Base-by-base conservation (phyloP, 2,888 invertebrate species). In the Pteria penguin region DNA sequence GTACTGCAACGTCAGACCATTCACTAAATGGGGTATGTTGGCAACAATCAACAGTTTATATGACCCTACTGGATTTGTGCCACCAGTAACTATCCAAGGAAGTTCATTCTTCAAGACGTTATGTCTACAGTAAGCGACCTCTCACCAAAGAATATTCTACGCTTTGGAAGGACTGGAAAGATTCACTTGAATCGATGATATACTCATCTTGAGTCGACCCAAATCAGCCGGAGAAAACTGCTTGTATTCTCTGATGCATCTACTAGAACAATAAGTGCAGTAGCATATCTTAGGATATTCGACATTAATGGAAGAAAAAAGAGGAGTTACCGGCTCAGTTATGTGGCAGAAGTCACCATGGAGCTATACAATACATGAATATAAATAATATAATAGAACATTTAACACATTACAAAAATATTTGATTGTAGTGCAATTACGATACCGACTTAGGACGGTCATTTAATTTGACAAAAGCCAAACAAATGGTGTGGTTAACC, bases 221-320 rank as follows among this genome's bases (percentile, higher is more conserved):
- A 62, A 31, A 14, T 62, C 0, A 32, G 1, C 24, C 32, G 31
- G 2, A 62, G 62, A 32, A 22, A 62, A 62, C 32, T 62, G 1
- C 72, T 72, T 52, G 31, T 72, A 31, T 75, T 75, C 29, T 33
- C 74, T 22, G 69, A 78, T 54, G 72, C 70, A 0, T 75, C 72
- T 4, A 58, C 66, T 26, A 4, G 2, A 18, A 69, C 71, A 4
- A 68, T 72, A 26, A 69, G 68, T 8, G 22, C 63, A 33, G 68
- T 33, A 24, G 75, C 22, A n/a, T 78, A 69, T 36, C 0, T 75
- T 8, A 67, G 54, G 54, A 45, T 75, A 24, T 70, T 55, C 27
- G 63, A 68, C n/a, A 57, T 29, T 31, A 62, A 2, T 2, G 62
- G 66, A 11, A n/a, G n/a, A n/a, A n/a, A n/a, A n/a, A n/a, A n/a